Percentiles rank a stretch among this genome's conserved stretches.
Evolutionary conservation across 1,140 invertebrate genomes (phyloP).

Genomic region (Formica selysi): DNA sequence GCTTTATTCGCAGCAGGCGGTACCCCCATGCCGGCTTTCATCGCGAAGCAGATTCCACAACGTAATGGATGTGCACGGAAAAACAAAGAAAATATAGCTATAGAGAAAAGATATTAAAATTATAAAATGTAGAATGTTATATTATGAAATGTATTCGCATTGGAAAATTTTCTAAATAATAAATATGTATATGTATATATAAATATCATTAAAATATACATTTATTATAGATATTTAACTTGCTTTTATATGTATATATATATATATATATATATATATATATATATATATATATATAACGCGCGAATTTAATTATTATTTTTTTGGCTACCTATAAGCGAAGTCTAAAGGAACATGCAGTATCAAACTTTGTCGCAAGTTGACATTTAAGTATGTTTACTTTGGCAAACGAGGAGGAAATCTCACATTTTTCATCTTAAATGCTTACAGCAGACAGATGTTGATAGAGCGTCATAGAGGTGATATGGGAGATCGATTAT

Average conservation of each 20-base stretch:
- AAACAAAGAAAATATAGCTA: not conserved
- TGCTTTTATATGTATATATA: not conserved
- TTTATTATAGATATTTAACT: not conserved
- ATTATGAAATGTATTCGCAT: not conserved
- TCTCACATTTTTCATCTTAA: conserved; percentile 10
- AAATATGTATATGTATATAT: not conserved
- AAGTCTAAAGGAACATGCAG: not conserved
- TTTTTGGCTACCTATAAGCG: not conserved
- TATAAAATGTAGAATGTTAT: not conserved
- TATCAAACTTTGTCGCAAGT: not conserved
- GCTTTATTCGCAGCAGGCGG: not conserved
- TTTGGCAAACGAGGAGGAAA: not conserved
- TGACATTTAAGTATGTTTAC: not conserved
- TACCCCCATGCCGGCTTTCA: too few relatives aligned
- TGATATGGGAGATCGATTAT: conserved; percentile 18
- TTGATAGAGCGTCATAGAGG: not conserved
- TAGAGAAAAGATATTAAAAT: not conserved
- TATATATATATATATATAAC: not conserved
- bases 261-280: not conserved
- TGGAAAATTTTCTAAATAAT: not conserved
- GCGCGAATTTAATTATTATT: not conserved
- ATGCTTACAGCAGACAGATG: not conserved
- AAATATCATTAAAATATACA: not conserved
- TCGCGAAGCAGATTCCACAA: not conserved
- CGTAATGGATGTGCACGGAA: not conserved